Evolutionary conservation across 64 coral and sea anemone species (phyloP).

Genomic region (Montipora capricornis): DNA sequence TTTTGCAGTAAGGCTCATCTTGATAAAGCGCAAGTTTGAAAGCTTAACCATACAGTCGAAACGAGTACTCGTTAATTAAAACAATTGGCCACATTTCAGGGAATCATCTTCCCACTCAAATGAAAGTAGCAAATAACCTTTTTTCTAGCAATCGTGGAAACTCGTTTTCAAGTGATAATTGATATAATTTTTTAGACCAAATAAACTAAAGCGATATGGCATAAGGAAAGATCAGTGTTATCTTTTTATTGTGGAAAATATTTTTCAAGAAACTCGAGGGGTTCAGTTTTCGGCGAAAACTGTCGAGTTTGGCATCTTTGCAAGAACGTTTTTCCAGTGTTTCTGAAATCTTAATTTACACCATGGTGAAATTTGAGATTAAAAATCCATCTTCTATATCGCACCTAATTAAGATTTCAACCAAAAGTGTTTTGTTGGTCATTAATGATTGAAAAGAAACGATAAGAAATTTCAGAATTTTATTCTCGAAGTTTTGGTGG

Average conservation of each 20-base stretch:
- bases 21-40: neutral
- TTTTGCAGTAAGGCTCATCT: neutral
- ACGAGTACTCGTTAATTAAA: neutral
- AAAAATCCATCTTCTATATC: neutral
- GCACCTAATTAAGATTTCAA: neutral
- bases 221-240: neutral
- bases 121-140: neutral
- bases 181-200: neutral
- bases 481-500: neutral
- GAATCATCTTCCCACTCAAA: neutral
- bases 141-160: neutral
- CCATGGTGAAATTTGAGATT: neutral
- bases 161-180: neutral
- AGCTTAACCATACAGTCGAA: neutral
- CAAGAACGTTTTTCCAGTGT: neutral
- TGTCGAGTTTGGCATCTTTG: neutral
- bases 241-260: neutral
- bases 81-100: neutral
- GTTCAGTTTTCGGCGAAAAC: neutral
- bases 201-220: neutral
- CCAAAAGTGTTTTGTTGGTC: neutral
- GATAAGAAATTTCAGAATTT: neutral
- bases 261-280: neutral
- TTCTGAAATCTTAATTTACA: neutral
- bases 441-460: slow-evolving; percentile 25